Evolutionary conservation across 1,140 invertebrate species (phyloP).

Genomic region (Venturia canescens): DNA sequence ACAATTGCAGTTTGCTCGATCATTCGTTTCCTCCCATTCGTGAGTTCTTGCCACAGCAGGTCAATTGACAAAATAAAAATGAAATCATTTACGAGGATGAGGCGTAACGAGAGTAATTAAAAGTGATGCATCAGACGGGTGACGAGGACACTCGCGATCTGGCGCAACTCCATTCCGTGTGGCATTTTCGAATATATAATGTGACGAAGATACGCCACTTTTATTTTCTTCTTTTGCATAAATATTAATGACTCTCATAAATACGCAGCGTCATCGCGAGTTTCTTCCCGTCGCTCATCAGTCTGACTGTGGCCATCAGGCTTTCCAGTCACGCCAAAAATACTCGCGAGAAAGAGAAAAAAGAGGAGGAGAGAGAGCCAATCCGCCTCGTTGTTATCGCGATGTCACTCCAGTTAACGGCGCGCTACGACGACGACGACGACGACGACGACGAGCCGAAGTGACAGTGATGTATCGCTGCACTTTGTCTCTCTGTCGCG

Average conservation of each 20-base stretch:
- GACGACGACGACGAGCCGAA: slow-evolving; percentile 29
- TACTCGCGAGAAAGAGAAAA: slow-evolving; percentile 28
- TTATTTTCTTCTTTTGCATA: slow-evolving; percentile 36
- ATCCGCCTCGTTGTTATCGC: slow-evolving; percentile 32
- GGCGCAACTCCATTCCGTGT: background rate
- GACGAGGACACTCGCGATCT: background rate
- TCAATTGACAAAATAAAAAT: background rate
- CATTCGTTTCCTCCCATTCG: no score
- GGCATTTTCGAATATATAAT: background rate
- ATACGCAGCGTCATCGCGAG: background rate
- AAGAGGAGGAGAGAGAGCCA: background rate
- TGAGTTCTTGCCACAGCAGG: background rate
- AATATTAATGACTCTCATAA: slow-evolving; percentile 28
- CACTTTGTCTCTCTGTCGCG: slow-evolving; percentile 50
- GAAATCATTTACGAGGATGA: background rate
- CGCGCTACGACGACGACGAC: slow-evolving; percentile 31
- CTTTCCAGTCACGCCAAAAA: slow-evolving; percentile 35
- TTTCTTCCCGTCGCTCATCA: slow-evolving; percentile 12
- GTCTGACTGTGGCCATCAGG: slow-evolving; percentile 13
- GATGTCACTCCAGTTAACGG: slow-evolving; percentile 40
- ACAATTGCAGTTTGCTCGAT: no score
- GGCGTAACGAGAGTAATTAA: background rate
- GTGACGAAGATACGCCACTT: background rate
- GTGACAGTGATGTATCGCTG: slow-evolving; percentile 51
- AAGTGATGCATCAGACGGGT: background rate